A percentile compares a stretch with the other conserved stretches of the same genome.
These are phyloP conservation scores for Nerophis lumbriciformis DNA, from an alignment of 2,113 vertebrate species.

Conservation along the genomic window DNA sequence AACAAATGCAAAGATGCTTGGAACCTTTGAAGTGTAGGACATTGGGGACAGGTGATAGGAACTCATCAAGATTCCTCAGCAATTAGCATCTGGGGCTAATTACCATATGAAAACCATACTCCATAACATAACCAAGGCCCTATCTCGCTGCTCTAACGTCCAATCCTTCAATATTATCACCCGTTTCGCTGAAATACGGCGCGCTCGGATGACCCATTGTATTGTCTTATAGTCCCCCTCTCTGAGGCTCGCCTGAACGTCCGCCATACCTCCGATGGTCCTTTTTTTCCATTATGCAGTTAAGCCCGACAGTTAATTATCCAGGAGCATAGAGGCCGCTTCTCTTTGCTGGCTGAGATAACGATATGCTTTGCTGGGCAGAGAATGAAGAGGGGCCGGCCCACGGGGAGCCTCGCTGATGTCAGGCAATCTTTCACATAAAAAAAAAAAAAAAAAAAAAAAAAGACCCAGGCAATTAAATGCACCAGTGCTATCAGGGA, in stretches of 20 bases:
- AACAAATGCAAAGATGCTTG: constrained; percentile 35
- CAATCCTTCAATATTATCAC: constrained; percentile 47
- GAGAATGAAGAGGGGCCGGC: constrained; percentile 67
- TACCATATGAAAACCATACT: constrained; percentile 63
- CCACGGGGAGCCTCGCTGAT: constrained; percentile 62
- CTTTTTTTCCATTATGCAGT: constrained; percentile 66
- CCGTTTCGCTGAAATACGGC: constrained; percentile 49
- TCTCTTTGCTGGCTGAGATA: constrained; percentile 69
- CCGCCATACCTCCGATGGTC: constrained; percentile 58
- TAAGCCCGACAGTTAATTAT: constrained; percentile 78
- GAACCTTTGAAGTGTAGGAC: constrained; percentile 56
- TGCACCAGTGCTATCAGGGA: constrained; percentile 69
- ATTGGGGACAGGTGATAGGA: constrained; percentile 51
- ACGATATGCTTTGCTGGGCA: constrained; percentile 73
- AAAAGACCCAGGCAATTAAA: constrained; percentile 72
- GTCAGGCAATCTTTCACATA: constrained; percentile 73
- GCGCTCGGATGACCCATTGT: constrained; percentile 48
- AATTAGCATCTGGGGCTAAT: constrained; percentile 69
- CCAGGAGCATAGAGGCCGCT: constrained; percentile 62
- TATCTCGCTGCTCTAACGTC: constrained; percentile 38
- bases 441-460: constrained; percentile 15
- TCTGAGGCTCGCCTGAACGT: constrained; percentile 60
- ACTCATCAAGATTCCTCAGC: constrained; percentile 61
- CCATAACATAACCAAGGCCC: constrained; percentile 33
- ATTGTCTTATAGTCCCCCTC: constrained; percentile 54